Conservation (phyloP, 2,888 invertebrate species). For the Chloroclysta siterata region DNA sequence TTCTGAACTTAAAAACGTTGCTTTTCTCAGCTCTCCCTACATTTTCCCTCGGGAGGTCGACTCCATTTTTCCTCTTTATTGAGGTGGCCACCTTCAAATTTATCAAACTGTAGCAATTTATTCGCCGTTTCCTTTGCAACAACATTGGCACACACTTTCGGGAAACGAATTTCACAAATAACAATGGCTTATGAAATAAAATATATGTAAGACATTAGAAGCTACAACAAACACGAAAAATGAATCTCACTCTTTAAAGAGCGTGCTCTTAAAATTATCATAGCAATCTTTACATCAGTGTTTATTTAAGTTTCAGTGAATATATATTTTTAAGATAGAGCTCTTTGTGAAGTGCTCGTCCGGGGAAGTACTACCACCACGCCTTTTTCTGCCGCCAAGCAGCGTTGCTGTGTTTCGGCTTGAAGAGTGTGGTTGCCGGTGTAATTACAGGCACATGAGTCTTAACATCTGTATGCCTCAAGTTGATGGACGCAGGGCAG, state of each 20-base stretch:
- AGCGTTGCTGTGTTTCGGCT: too few species aligned
- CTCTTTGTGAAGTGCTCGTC: too few species aligned
- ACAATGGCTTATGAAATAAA: background rate
- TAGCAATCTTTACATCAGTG: background rate
- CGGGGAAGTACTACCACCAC: too few species aligned
- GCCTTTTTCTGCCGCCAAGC: too few species aligned
- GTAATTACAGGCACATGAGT: too few species aligned
- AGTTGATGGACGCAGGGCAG: too few species aligned
- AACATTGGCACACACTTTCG: slow-evolving; percentile 22
- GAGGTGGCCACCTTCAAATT: slow-evolving; percentile 34
- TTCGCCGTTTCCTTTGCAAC: slow-evolving; percentile 32
- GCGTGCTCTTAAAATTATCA: too few species aligned
- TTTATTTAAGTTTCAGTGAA: background rate
- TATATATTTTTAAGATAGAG: too few species aligned
- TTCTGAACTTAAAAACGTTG: slow-evolving; percentile 42
- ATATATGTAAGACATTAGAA: background rate
- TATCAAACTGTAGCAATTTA: slow-evolving; percentile 44
- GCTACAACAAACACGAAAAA: background rate
- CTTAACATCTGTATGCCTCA: too few species aligned
- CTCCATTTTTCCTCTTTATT: slow-evolving; percentile 37
- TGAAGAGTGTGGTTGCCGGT: too few species aligned
- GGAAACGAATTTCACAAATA: slow-evolving; percentile 13
- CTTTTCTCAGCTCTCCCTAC: slow-evolving; percentile 22
- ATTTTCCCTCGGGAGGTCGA: slow-evolving; percentile 26
- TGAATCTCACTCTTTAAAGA: too few species aligned